phyloP scores from a whole-genome alignment of 2,113 vertebrate species.

The Toxotes chatareus region DNA sequence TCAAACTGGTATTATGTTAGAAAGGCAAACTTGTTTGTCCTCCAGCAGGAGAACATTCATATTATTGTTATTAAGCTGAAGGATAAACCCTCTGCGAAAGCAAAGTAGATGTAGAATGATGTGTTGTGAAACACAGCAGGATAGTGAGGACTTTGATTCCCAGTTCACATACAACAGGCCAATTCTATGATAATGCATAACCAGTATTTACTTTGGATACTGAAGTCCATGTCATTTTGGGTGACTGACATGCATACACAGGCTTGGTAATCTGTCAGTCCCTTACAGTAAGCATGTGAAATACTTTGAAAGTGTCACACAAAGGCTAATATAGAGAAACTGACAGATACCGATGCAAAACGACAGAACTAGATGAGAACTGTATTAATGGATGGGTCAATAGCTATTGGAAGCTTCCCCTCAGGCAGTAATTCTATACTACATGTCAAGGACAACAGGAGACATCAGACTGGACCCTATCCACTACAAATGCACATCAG shows the following conservation, averaged over 20 bases:
- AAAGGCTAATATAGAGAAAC: neutral
- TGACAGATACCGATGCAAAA: neutral
- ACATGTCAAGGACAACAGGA: constrained; percentile 60
- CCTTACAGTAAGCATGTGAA: neutral
- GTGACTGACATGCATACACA: neutral
- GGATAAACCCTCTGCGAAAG: neutral
- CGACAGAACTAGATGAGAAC: neutral
- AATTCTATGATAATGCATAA: constrained; percentile 14
- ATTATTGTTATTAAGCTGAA: neutral
- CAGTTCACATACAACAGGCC: neutral
- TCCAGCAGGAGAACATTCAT: neutral
- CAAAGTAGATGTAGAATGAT: neutral
- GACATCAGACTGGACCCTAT: constrained; percentile 30
- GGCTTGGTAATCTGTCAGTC: neutral
- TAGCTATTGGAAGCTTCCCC: constrained; percentile 51
- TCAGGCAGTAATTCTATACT: constrained; percentile 52
- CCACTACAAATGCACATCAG: constrained; percentile 14
- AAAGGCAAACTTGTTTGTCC: neutral
- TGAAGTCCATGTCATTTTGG: neutral
- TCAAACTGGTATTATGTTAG: constrained; percentile 1
- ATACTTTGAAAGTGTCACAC: neutral
- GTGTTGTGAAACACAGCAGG: constrained; percentile 14
- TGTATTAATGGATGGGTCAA: constrained; percentile 32
- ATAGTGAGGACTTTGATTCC: constrained; percentile 28
- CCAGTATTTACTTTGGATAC: constrained; percentile 26